Base-by-base conservation (phyloP, 92 coral and sea anemone genomes). In the Porites rus region DNA sequence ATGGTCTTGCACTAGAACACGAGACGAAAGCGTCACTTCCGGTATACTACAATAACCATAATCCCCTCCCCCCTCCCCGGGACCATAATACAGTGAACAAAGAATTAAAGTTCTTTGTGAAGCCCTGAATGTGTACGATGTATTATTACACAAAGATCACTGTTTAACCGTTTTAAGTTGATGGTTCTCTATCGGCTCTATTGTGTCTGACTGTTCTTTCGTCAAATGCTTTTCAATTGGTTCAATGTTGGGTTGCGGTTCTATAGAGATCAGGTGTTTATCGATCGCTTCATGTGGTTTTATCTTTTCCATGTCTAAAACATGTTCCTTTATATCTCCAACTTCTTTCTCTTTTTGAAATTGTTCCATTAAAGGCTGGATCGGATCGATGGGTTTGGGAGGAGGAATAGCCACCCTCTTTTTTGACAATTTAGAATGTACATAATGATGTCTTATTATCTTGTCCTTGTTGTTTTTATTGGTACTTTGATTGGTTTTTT, bases 321-420 rank as follows among this genome's bases (percentile, higher is more conserved):
- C 25, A 20, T 86, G 91, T 54, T 81, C 92, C n/a, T 88, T 72
- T 24, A 92, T 94, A 43, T 75, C 79, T 60, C 83, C 88, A 13
- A 92, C 86, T 18, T 84, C 85, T 63, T 92, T 89, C 52, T 73
- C 95, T 58, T 70, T 93, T 63, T 92, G 65, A 73, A 94, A 94
- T 5, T 85, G 74, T 74, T 80, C 66, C 60, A 89, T 80, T 24
- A 74, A 28, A n/a, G 84, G 84, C 19, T 91, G 84, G 17, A 92
- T 92, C 24, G 92, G 82, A 67, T 87, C 87, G 16, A 92, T 89
- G 18, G 93, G 89, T 69, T 73, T 81, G 5, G 97, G 97, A 21
- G 97, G 97, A 6, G 89, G 83, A 24, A 94, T 94, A 22, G 52
- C 22, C n/a, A 94, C 84, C 72, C 83, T 92, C 58, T 85, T 85